Conservation (phyloP, 2,888 invertebrate genomes). For the Dysmachus trigonus region DNA sequence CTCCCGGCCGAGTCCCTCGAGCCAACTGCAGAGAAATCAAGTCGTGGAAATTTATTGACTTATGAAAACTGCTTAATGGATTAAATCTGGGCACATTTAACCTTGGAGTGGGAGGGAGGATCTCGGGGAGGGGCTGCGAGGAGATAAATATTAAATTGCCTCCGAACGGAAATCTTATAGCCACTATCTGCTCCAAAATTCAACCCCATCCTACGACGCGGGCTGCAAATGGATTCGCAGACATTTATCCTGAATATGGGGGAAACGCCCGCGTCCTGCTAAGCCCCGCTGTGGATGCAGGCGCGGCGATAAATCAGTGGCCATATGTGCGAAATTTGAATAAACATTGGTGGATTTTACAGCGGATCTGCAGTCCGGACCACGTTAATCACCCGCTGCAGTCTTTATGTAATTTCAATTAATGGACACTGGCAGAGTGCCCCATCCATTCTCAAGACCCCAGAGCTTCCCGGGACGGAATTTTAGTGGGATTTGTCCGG, state of each 20-base stretch:
- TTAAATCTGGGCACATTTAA: constrained; percentile 34
- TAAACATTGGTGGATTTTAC: constrained; percentile 2
- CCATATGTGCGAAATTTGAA: neutral
- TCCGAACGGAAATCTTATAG: neutral
- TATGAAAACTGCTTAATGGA: constrained; percentile 47
- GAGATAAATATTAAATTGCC: neutral
- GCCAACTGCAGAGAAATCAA: constrained; percentile 58
- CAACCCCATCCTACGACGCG: neutral
- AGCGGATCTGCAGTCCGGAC: neutral
- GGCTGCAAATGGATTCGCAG: neutral
- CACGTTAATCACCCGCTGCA: neutral
- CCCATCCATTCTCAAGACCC: neutral
- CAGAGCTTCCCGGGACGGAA: neutral
- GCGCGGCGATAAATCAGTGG: neutral
- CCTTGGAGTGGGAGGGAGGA: constrained; percentile 10
- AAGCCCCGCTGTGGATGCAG: neutral
- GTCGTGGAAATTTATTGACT: constrained; percentile 51
- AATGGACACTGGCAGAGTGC: neutral
- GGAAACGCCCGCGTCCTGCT: neutral
- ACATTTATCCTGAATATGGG: neutral
- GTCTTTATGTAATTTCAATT: neutral
- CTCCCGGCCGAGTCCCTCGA: constrained; percentile 60
- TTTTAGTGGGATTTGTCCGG: neutral
- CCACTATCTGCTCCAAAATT: neutral
- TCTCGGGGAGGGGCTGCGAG: neutral